phyloP scores from a whole-genome alignment of 2,797 vertebrate genomes.

The Sparus aurata region DNA sequence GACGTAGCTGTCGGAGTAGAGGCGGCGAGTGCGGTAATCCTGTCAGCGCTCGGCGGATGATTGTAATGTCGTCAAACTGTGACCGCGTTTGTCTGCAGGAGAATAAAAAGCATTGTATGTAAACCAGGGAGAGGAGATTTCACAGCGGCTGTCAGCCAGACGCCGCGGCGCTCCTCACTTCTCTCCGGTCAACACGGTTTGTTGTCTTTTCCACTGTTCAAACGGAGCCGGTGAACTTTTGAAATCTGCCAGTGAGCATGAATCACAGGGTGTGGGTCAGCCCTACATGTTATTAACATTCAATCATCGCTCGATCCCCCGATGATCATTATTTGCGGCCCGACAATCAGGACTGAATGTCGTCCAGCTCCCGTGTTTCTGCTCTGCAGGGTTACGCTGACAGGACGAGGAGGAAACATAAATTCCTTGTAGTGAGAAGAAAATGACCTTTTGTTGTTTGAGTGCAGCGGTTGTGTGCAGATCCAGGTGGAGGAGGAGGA shows the following conservation, averaged over 20 bases:
- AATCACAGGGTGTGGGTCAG: too few relatives aligned
- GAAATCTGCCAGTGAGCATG: too few relatives aligned
- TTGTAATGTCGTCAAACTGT: conserved; percentile 50
- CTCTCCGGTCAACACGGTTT: neutral
- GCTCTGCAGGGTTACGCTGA: neutral
- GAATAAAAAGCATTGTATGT: conserved; percentile 35
- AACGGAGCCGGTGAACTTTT: neutral
- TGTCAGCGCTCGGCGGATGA: conserved; percentile 41
- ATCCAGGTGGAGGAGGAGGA: conserved; percentile 21
- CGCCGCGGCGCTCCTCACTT: neutral
- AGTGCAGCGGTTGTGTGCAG: conserved; percentile 11
- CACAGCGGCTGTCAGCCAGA: conserved; percentile 3
- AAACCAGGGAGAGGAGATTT: conserved; percentile 34
- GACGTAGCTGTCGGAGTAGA: conserved; percentile 40
- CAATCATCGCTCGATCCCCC: too few relatives aligned
- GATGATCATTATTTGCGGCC: neutral
- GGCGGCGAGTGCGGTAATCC: conserved; percentile 52
- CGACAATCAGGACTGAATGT: neutral
- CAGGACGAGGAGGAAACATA: too few relatives aligned
- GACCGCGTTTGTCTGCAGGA: conserved; percentile 29
- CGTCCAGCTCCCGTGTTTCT: neutral
- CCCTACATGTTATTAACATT: too few relatives aligned
- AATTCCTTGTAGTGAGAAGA: neutral
- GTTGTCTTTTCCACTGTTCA: neutral
- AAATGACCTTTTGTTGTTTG: neutral